Conservation (phyloP, 2,797 vertebrate genomes). For the Natrix natrix region DNA sequence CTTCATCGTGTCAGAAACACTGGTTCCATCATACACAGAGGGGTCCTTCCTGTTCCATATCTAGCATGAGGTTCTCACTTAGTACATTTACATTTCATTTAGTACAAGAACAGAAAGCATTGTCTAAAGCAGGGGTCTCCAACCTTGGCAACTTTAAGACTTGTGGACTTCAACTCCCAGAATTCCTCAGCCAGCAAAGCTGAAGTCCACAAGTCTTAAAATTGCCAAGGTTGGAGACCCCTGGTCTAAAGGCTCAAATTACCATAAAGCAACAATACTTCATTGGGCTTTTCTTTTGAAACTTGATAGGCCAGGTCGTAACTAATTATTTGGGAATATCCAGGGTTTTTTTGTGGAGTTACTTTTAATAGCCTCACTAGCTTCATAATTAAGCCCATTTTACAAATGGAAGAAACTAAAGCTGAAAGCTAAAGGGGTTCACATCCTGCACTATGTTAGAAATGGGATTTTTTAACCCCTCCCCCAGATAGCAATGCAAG, state of each 20-base stretch:
- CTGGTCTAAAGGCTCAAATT: not conserved
- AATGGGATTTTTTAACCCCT: not conserved
- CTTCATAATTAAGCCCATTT: not conserved
- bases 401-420: not conserved
- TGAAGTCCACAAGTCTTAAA: too few species aligned
- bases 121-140: too few species aligned
- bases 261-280: not conserved
- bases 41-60: slow-evolving; percentile 20
- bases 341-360: not conserved
- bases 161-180: too few species aligned
- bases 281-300: not conserved
- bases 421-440: not conserved
- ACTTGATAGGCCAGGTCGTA: not conserved
- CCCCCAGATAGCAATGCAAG: not conserved
- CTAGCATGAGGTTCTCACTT: not conserved
- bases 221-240: too few species aligned
- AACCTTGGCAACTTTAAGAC: too few species aligned
- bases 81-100: not conserved
- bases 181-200: too few species aligned
- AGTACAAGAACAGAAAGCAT: not conserved
- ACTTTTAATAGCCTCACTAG: not conserved
- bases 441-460: not conserved
- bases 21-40: not conserved
- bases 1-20: not conserved
- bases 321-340: not conserved